These are phyloP conservation scores for Atractosteus spatula DNA, from an alignment of 2,113 vertebrate species.

Conservation along the genomic window DNA sequence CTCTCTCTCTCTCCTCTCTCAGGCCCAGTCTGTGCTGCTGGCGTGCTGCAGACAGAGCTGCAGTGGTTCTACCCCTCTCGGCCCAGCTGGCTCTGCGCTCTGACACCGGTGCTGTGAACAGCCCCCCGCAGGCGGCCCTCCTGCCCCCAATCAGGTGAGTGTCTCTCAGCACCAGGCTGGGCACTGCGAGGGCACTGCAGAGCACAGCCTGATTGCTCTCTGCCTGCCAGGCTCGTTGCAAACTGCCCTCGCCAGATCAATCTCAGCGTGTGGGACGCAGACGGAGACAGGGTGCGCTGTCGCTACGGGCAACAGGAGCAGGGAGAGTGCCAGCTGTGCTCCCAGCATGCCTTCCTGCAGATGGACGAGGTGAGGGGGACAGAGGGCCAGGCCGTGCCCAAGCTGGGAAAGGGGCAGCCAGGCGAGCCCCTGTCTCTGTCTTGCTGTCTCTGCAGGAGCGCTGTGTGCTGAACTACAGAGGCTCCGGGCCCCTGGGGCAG, in stretches of 20 bases:
- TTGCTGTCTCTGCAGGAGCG: constrained; percentile 33
- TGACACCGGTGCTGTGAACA: constrained; percentile 52
- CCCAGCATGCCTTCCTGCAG: constrained; percentile 43
- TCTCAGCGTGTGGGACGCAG: constrained; percentile 52
- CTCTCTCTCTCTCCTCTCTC: neutral
- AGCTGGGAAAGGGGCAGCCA: neutral
- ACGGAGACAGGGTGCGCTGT: constrained; percentile 55
- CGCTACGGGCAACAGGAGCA: constrained; percentile 39
- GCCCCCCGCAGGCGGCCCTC: constrained; percentile 47
- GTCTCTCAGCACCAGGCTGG: neutral
- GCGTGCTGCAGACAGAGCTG: neutral
- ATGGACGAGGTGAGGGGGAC: constrained; percentile 46
- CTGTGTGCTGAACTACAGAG: constrained; percentile 49
- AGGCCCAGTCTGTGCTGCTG: neutral
- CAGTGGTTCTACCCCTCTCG: constrained; percentile 42
- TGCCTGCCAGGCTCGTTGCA: constrained; percentile 39
- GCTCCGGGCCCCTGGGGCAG: constrained; percentile 40
- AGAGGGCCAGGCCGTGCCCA: neutral
- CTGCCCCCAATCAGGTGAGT: constrained; percentile 58
- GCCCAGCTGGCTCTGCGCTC: constrained; percentile 36
- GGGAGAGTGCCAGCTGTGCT: constrained; percentile 46
- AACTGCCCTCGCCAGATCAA: constrained; percentile 44
- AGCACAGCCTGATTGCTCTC: neutral
- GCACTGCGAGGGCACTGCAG: neutral
- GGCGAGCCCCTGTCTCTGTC: neutral